Evolutionary conservation across 2,888 invertebrate genomes (phyloP), one percentile per base, ranked within the genome.

Genomic region (Liopterus haemorrhoidalis): DNA sequence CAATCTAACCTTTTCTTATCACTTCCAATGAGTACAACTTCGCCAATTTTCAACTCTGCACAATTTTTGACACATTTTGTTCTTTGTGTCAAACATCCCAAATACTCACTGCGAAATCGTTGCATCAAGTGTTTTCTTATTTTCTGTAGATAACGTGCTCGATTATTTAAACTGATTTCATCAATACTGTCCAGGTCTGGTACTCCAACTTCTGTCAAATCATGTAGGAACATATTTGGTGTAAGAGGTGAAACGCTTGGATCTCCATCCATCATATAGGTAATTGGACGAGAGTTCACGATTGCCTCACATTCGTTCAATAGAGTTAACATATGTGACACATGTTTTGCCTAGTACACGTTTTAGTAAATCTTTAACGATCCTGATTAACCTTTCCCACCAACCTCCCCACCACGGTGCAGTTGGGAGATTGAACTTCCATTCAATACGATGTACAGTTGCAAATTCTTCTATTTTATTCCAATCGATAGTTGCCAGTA

Each of bases 331-430:
- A n/a, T n/a, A n/a, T n/a, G n/a, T n/a, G n/a, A n/a, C n/a, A n/a
- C n/a, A n/a, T 4, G 59, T 54, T 27, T 55, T 56, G 8, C 67
- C 64, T 2, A 70, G 47, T 4, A 61, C 53, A 39, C 58, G 55
- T 8, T 60, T 43, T 14, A 70, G 43, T 5, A 66, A 39, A 9
- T 46, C 45, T 49, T 71, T 70, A 4, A 68, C 27, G 4, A 62
- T 33, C 5, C 62, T 56, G 8, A 69, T 55, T 4, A 70, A 48
- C 11, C 67, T 51, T 52, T 70, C 68, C 58, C 64, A 71, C 50
- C 61, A 64, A 25, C 70, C 68, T 35, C 68, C 67, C 65, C 64
- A 64, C 68, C 69, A 70, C 2, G 67, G 52, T 4, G 67, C 62
- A 1, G 57, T 50, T 3, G 65, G 65, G 3, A 64, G 61, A 37